phyloP scores from a whole-genome alignment of 2,797 vertebrate genomes.

The Ctenopoma multispine region DNA sequence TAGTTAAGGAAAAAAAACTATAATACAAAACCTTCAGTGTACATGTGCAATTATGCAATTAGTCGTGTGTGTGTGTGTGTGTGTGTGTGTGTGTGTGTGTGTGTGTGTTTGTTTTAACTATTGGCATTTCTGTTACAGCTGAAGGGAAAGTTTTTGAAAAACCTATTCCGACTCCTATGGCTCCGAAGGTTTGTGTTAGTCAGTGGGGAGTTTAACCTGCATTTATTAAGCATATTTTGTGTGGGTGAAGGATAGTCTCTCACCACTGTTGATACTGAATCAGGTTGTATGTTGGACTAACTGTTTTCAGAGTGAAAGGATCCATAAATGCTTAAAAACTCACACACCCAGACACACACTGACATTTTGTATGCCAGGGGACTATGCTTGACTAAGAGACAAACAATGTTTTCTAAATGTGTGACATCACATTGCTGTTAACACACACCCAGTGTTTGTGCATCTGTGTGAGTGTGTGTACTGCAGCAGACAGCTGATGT shows the following conservation, averaged over 20 bases:
- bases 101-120: no score
- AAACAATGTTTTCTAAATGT: slow-evolving; percentile 62
- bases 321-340: slow-evolving; percentile 25
- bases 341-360: not conserved
- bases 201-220: not conserved
- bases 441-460: slow-evolving; percentile 16
- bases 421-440: slow-evolving; percentile 51
- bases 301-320: slow-evolving; percentile 22
- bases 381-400: slow-evolving; percentile 48
- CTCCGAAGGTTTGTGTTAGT: slow-evolving; percentile 6
- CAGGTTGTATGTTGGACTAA: slow-evolving; percentile 6
- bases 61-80: no score
- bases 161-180: no score
- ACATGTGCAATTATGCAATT: not conserved
- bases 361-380: slow-evolving; percentile 30
- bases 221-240: not conserved
- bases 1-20: not conserved
- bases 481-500: slow-evolving; percentile 56
- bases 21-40: not conserved
- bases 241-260: no score
- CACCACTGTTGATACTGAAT: slow-evolving; percentile 9
- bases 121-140: no score
- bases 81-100: no score
- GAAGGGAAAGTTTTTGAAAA: no score
- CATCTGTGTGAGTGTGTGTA: slow-evolving; percentile 8